Evolutionary conservation across 2,113 vertebrate genomes (phyloP), one percentile per base, ranked within the genome.

Genomic region (Chrysochloris asiatica): DNA sequence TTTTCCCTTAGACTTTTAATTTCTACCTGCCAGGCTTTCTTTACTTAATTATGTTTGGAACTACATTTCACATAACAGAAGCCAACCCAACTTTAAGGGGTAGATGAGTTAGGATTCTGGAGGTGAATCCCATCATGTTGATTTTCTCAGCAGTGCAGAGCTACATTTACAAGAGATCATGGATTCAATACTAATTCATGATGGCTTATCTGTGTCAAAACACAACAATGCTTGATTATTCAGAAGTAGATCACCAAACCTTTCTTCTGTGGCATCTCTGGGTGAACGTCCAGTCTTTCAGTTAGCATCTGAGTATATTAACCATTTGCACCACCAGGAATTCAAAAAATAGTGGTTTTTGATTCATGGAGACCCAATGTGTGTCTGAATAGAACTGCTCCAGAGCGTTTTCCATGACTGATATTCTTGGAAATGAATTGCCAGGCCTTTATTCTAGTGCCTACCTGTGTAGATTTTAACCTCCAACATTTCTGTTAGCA

Each of bases 1-100:
- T 95, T 84, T 79, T 77, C 77, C 63, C 43, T 54, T 59, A 22
- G 19, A 12, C 75, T 93, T 90, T 93, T 38, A 69, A 81, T 89
- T 95, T 83, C 71, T 80, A 41, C 38, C 61, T 86, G 43, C 65
- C 10, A 2, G 43, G 8, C 45, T 91, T 92, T 90, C 86, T 93
- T 83, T 79, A 3, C 88, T 94, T 90, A 93, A 93, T 87, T 92
- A 90, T 0, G 0, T 69, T 76, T 79, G 30, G 41, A 87, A 72
- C 52, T 63, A 5, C 43, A 69, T 56, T 94, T 93, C 80, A 80
- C 87, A 86, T 76, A 88, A 88, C 47, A 78, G 61, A 86, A 90
- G n/a, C 63, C 73, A 94, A 33, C 19, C 79, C n/a, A 36, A 59
- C 71, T 86, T 93, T 76, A 43, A 88, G 24, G 61, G 30, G 59